Percentiles rank a stretch among this genome's conserved stretches.
phyloP scores from a whole-genome alignment of 2,113 vertebrate genomes.

The Cynopterus brachyotis region DNA sequence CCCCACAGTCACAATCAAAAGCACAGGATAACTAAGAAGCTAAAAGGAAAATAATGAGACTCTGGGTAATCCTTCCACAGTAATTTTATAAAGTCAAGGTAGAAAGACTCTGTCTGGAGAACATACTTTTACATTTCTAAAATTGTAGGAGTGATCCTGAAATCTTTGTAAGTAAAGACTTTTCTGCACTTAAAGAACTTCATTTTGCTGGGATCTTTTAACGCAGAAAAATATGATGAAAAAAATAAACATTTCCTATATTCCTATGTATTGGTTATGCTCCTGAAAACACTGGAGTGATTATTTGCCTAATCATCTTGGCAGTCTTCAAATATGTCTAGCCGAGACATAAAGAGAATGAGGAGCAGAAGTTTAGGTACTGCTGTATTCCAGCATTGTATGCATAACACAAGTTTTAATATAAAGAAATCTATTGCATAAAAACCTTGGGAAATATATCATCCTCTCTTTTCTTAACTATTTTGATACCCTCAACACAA shows the following conservation, averaged over 20 bases:
- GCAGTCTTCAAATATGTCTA: slow-evolving; percentile 74
- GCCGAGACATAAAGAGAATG: slow-evolving; percentile 76
- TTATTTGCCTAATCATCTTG: slow-evolving; percentile 75
- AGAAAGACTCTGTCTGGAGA: not conserved
- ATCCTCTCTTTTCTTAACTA: slow-evolving; percentile 32
- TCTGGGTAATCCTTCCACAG: not conserved
- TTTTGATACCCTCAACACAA: not conserved
- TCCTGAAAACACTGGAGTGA: slow-evolving; percentile 74
- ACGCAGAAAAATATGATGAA: slow-evolving; percentile 57
- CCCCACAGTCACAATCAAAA: not conserved
- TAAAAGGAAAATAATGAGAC: not conserved
- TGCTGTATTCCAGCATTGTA: slow-evolving; percentile 42
- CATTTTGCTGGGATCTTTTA: slow-evolving; percentile 11
- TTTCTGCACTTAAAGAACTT: not conserved
- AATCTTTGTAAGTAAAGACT: not conserved
- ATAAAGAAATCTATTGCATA: slow-evolving; percentile 73
- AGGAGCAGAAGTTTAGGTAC: slow-evolving; percentile 55
- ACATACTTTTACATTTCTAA: slow-evolving; percentile 66
- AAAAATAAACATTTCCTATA: slow-evolving; percentile 72
- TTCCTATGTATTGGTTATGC: slow-evolving; percentile 77
- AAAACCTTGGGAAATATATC: slow-evolving; percentile 66
- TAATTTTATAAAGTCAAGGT: not conserved
- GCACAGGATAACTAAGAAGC: not conserved
- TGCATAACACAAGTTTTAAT: slow-evolving; percentile 65
- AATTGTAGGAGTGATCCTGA: not conserved